Conservation (phyloP, 1,140 invertebrate genomes). For the Hycleus cichorii region DNA sequence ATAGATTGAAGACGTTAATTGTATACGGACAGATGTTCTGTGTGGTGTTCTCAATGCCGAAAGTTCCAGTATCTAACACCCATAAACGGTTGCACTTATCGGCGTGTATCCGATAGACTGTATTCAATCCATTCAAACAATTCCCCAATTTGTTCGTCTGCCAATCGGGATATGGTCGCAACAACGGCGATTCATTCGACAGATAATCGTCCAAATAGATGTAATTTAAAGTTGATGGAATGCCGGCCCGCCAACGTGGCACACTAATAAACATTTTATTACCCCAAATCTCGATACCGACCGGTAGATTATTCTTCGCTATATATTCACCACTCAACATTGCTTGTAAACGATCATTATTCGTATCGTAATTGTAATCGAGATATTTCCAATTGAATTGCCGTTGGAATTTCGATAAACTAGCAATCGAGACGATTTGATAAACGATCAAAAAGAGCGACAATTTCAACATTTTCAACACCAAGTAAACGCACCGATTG, state of each 20-base stretch:
- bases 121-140: conserved; percentile 64
- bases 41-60: conserved; percentile 65
- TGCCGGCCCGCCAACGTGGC: conserved; percentile 60
- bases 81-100: conserved; percentile 70
- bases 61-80: conserved; percentile 74
- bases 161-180: conserved; percentile 71
- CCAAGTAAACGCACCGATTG: neutral
- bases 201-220: conserved; percentile 56
- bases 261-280: conserved; percentile 72
- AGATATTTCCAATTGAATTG: conserved; percentile 65
- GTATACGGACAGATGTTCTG: conserved; percentile 60
- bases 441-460: neutral
- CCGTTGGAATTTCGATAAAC: conserved; percentile 50
- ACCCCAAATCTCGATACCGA: conserved; percentile 69
- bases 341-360: conserved; percentile 51
- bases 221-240: conserved; percentile 73
- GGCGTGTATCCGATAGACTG: conserved; percentile 65
- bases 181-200: conserved; percentile 56
- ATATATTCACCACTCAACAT: conserved; percentile 55
- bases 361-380: conserved; percentile 64
- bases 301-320: conserved; percentile 67
- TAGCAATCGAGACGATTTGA: neutral
- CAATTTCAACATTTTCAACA: neutral
- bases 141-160: conserved; percentile 63
- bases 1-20: conserved; percentile 67